These are phyloP conservation scores for Tachyglossus aculeatus DNA, from an alignment of 2,797 vertebrate genomes.

Conservation along the genomic window DNA sequence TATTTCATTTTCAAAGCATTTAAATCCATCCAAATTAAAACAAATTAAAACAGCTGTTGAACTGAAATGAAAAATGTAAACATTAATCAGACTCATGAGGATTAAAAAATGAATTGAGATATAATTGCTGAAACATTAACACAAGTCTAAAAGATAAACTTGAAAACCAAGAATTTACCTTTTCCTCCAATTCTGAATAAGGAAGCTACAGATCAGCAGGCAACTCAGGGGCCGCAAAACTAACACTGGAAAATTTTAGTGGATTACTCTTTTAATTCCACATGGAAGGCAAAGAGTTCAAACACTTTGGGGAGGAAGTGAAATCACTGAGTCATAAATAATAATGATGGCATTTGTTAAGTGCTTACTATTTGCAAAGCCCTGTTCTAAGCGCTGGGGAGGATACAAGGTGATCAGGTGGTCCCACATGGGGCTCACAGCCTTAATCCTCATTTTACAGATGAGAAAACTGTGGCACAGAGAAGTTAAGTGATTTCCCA, in stretches of 20 bases:
- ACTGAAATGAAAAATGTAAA: conserved; percentile 41
- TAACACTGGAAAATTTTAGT: neutral
- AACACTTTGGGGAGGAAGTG: neutral
- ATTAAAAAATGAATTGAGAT: conserved; percentile 32
- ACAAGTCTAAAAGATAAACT: conserved; percentile 18
- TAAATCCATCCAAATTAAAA: conserved; percentile 4
- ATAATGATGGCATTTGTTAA: neutral
- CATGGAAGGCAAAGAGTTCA: neutral
- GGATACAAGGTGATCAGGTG: too few relatives aligned
- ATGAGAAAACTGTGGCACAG: too few relatives aligned
- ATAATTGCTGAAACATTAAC: conserved; percentile 30
- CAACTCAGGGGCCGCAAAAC: neutral
- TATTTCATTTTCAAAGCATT: conserved; percentile 9
- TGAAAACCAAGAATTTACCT: conserved; percentile 12
- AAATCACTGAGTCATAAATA: too few relatives aligned
- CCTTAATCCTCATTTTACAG: too few relatives aligned
- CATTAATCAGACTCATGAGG: conserved; percentile 16
- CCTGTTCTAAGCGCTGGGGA: neutral
- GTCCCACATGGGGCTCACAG: too few relatives aligned
- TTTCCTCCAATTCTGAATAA: too few relatives aligned
- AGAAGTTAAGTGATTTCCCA: too few relatives aligned
- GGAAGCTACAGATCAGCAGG: neutral
- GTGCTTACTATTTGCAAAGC: neutral
- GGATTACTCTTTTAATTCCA: neutral
- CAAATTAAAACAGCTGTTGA: conserved; percentile 24